phyloP scores from a whole-genome alignment of 2,797 vertebrate genomes.

The Diceros bicornis region DNA sequence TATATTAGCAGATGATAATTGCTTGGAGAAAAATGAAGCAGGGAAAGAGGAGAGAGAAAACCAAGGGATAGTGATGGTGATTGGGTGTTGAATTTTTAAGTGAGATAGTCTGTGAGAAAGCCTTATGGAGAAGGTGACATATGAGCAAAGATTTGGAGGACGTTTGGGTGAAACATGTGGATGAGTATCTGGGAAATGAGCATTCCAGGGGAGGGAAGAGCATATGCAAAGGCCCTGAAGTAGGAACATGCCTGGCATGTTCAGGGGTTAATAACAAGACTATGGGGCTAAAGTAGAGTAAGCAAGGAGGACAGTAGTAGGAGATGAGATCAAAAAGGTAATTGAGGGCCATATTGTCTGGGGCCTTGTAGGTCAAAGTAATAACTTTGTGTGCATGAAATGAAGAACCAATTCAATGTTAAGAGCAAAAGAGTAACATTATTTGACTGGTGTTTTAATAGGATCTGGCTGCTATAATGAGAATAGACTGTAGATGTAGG shows the following conservation, averaged over 20 bases:
- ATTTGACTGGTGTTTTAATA: background rate
- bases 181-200: background rate
- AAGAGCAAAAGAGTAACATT: background rate
- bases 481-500: background rate
- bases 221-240: background rate
- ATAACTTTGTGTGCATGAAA: background rate
- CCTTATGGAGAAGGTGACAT: background rate
- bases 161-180: background rate
- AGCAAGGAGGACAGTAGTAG: background rate
- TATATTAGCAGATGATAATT: background rate
- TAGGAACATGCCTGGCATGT: background rate
- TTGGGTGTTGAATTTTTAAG: background rate
- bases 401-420: background rate
- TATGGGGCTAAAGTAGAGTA: background rate
- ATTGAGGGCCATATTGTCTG: background rate
- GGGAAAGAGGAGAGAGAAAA: background rate
- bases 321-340: background rate
- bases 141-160: conserved; percentile 36
- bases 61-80: background rate
- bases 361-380: background rate
- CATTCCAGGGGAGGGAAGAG: background rate
- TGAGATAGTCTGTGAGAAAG: background rate
- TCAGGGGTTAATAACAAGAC: background rate
- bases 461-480: background rate
- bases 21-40: conserved; percentile 5